These are phyloP conservation scores for Atlantisia rogersi DNA, from an alignment of 2,113 vertebrate genomes.

Conservation along the genomic window DNA sequence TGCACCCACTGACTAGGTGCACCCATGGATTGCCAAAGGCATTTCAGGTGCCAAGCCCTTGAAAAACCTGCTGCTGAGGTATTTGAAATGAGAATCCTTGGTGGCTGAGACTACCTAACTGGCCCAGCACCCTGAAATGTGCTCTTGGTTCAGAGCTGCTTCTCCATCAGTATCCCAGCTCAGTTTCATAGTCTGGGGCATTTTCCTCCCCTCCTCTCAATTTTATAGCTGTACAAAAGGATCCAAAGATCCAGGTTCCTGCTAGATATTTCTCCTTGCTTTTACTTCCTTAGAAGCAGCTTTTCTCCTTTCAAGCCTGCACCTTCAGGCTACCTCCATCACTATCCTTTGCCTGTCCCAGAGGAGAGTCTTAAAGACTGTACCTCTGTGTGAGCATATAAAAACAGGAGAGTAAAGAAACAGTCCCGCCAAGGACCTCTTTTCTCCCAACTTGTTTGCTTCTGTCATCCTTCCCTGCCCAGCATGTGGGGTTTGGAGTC, in stretches of 20 bases:
- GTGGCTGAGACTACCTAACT: neutral
- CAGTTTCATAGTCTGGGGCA: neutral
- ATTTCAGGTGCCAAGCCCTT: neutral
- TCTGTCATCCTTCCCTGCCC: neutral
- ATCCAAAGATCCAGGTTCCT: neutral
- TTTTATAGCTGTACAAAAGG: neutral
- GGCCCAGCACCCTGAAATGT: neutral
- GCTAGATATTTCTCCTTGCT: neutral
- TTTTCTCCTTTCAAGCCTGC: neutral
- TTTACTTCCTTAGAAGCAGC: neutral
- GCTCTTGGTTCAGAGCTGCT: neutral
- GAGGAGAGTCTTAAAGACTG: neutral
- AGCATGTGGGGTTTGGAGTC: neutral
- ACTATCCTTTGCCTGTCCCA: too few species aligned
- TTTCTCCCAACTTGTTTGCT: neutral
- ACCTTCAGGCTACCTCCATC: neutral
- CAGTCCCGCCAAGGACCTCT: neutral
- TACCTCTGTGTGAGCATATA: neutral
- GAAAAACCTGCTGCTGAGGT: neutral
- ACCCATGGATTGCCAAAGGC: neutral
- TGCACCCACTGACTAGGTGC: neutral
- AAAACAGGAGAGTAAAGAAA: neutral
- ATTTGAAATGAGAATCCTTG: neutral
- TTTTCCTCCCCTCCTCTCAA: neutral
- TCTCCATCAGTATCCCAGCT: neutral